Base-by-base conservation (phyloP, 2,797 vertebrate species). In the Galago senegalensis region DNA sequence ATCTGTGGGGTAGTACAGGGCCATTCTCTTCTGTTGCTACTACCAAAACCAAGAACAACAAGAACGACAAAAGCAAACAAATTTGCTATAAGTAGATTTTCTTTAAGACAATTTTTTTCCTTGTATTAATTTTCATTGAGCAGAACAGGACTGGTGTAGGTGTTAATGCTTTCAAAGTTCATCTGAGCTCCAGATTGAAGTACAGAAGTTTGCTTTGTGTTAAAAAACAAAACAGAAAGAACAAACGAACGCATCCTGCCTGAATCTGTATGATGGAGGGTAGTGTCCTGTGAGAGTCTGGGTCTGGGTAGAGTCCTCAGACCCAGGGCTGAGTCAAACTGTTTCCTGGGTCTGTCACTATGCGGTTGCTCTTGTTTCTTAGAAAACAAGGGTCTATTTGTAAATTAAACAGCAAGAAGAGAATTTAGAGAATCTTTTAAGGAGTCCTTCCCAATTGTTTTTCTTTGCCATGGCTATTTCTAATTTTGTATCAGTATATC, bases 401-500 rank as follows among this genome's bases (percentile, higher is more conserved):
- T 84, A 94, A 91, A 85, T 76, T 91, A 96, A 89, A 75, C 73
- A 96, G 94, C 76, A 97, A 97, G 67, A 95, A 97, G 70, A 73
- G 93, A 3, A 56, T 61, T 96, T 53, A 84, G 73, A 89, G 72
- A 70, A 23, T 73, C 37, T 5, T 0, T 49, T 75, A 95, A 97
- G 92, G 93, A 18, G 40, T 96, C 76, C 72, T 95, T 31, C 87
- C 95, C 53, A 75, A 86, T 25, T 86, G 60, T 40, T 96, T 96
- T 96, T 84, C 92, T 97, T 97, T 31, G 23, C 73, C 84, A 82
- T 97, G 97, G 91, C 93, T 93, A 83, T 97, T 98, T 98, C 29
- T 65, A 80, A 67, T 89, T 81, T 93, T 92, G 49, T 16, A 16
- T 53, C 49, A 53, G 16, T 31, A 49, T 72, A 69, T 56, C 87